These are phyloP conservation scores for Escarpia spicata DNA, from an alignment of 2,888 invertebrate species.

Conservation along the genomic window DNA sequence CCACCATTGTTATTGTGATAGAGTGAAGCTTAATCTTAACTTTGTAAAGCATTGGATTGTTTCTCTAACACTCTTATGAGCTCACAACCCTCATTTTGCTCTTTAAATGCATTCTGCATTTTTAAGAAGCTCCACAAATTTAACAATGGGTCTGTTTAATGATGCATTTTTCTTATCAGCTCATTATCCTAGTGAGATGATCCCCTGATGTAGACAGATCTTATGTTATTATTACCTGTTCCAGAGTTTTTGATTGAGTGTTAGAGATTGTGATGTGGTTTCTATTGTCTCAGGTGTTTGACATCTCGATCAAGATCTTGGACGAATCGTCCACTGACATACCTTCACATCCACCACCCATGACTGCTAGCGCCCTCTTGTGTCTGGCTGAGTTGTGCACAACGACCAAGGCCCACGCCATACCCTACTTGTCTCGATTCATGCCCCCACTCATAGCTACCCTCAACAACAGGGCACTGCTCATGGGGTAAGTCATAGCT, in stretches of 20 bases:
- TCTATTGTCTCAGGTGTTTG: not conserved
- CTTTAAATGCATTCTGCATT: too few species aligned
- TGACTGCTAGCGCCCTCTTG: constrained; percentile 58
- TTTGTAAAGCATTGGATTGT: too few species aligned
- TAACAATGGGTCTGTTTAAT: too few species aligned
- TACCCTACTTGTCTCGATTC: constrained; percentile 79
- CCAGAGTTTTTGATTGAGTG: not conserved
- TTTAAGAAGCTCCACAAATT: too few species aligned
- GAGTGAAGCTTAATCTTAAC: not conserved
- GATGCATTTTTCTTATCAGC: too few species aligned
- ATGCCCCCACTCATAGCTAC: constrained; percentile 72
- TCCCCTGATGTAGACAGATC: not conserved
- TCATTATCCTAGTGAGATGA: too few species aligned
- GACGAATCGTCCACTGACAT: not conserved
- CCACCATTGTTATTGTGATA: not conserved
- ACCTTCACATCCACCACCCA: constrained; percentile 36
- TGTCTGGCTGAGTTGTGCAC: constrained; percentile 78
- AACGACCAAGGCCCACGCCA: constrained; percentile 79
- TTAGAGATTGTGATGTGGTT: not conserved
- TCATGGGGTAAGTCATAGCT: constrained; percentile 40
- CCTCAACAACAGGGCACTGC: constrained; percentile 39
- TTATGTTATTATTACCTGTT: not conserved
- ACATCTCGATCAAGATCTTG: not conserved
- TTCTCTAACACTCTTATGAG: too few species aligned
- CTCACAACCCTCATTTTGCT: not conserved